A percentile compares a stretch with the other conserved stretches of the same genome.
Evolutionary conservation across 2,113 vertebrate genomes (phyloP).

Genomic region (Phasianus colchicus): DNA sequence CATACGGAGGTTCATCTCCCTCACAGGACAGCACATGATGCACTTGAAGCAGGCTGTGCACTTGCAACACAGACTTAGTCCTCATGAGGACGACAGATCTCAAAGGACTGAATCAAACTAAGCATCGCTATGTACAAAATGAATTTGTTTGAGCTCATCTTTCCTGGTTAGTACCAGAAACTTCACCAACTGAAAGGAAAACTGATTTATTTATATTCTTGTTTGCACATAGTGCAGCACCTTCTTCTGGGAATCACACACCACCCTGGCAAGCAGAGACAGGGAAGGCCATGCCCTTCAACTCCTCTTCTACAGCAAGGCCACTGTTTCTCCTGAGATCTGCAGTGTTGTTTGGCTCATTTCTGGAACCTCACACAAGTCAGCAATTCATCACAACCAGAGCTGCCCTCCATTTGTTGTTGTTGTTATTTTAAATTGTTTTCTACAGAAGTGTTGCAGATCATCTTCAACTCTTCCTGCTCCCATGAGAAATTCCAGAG

Average conservation of each 20-base stretch:
- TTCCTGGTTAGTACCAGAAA: background rate
- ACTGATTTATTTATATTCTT: background rate
- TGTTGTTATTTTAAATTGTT: background rate
- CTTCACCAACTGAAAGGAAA: background rate
- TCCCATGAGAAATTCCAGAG: background rate
- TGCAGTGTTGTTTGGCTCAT: background rate
- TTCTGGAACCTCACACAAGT: background rate
- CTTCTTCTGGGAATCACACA: background rate
- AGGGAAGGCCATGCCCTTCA: background rate
- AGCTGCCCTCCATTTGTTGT: background rate
- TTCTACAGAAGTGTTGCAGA: background rate
- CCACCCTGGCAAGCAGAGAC: background rate
- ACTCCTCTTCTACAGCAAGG: background rate
- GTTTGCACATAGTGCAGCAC: background rate
- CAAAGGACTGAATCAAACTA: background rate
- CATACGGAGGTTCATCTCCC: background rate
- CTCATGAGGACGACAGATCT: background rate
- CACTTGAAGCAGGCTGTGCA: background rate
- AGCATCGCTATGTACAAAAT: background rate
- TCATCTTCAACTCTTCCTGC: background rate
- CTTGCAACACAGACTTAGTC: background rate
- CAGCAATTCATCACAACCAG: fast-evolving
- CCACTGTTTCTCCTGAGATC: background rate
- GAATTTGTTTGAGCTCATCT: background rate
- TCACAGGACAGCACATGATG: background rate